Conservation (phyloP, 2,113 vertebrate species). For the Oncorhynchus tshawytscha region DNA sequence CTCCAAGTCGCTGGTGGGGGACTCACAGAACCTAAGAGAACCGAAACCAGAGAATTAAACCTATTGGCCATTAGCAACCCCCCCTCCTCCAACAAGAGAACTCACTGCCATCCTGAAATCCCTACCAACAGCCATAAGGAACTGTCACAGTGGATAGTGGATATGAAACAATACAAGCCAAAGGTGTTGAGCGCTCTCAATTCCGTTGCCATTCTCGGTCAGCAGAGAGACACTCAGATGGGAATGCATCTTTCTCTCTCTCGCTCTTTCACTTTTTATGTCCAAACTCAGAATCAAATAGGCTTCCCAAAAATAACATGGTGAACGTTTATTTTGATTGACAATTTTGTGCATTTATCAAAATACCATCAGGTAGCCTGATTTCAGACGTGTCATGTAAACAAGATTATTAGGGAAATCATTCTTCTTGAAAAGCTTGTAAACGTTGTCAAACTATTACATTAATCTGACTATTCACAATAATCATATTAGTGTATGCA, state of each 20-base stretch:
- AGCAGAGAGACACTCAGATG: neutral
- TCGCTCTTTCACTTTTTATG: no score
- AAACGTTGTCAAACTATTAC: no score
- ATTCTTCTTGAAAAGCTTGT: no score
- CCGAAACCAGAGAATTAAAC: neutral
- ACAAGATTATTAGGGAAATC: no score
- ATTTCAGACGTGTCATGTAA: no score
- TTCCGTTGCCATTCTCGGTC: neutral
- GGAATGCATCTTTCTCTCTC: constrained; percentile 1
- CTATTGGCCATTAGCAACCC: neutral
- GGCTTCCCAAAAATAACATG: no score
- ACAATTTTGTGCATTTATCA: no score
- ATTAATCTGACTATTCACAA: no score
- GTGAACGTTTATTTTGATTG: no score
- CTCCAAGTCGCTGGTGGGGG: constrained; percentile 93
- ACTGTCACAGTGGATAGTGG: neutral
- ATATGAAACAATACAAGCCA: neutral
- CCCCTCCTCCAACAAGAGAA: neutral
- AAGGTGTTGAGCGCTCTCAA: neutral
- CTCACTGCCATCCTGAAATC: neutral
- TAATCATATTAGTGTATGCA: no score
- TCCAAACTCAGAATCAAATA: constrained; percentile 12
- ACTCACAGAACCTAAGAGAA: constrained; percentile 89
- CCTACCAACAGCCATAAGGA: no score
- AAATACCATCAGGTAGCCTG: no score